Evolutionary conservation across 2,888 invertebrate genomes (phyloP).

Genomic region (Platerodrilus igneus): DNA sequence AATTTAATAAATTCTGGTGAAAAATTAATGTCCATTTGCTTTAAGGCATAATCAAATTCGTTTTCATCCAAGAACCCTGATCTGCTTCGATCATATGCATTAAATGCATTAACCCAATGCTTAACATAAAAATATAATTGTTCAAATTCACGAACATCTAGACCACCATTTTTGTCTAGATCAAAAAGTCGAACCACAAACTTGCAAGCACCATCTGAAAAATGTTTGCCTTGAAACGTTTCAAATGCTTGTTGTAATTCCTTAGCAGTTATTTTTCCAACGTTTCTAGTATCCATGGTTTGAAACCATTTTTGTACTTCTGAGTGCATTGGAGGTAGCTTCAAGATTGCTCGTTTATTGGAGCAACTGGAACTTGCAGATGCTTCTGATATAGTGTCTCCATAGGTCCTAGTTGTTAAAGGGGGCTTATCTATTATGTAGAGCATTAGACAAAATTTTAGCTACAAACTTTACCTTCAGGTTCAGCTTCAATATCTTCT

Average conservation of each 20-base stretch:
- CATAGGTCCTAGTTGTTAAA: conserved; percentile 11
- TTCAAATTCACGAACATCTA: conserved; percentile 42
- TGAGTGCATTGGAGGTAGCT: conserved; percentile 19
- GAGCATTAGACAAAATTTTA: not conserved
- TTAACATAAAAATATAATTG: conserved; percentile 41
- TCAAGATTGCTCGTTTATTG: conserved; percentile 15
- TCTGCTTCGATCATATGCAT: conserved; percentile 36
- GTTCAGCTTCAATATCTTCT: no score
- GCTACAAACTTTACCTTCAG: conserved; percentile 4
- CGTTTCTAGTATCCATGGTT: conserved; percentile 31
- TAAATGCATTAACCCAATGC: conserved; percentile 42
- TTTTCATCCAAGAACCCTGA: conserved; percentile 38
- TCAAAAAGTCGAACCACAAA: conserved; percentile 43
- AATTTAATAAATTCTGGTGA: conserved; percentile 38
- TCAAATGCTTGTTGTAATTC: conserved; percentile 42
- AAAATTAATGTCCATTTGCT: conserved; percentile 40
- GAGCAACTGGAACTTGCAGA: not conserved
- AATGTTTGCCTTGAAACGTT: conserved; percentile 39
- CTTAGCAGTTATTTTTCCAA: conserved; percentile 38
- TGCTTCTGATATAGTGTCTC: conserved; percentile 9
- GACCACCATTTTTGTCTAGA: conserved; percentile 40
- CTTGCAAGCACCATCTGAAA: conserved; percentile 41
- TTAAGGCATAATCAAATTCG: conserved; percentile 38
- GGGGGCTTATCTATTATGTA: conserved; percentile 3
- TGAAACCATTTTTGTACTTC: conserved; percentile 39